phyloP scores from a whole-genome alignment of 2,113 vertebrate genomes.

The Urocitellus parryii region DNA sequence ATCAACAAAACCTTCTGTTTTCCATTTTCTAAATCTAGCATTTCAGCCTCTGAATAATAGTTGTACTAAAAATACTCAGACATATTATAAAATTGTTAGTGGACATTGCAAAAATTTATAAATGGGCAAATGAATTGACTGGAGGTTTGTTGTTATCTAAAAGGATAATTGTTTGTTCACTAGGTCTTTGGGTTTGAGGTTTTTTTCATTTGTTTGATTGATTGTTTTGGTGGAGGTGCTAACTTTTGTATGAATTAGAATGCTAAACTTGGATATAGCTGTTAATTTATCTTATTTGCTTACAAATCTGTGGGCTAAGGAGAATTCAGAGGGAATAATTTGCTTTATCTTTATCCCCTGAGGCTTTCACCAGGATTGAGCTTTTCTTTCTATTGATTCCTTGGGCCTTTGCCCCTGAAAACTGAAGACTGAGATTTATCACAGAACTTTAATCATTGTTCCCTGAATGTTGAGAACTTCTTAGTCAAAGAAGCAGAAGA shows the following conservation, averaged over 20 bases:
- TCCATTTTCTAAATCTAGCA: conserved; percentile 77
- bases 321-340: conserved; percentile 54
- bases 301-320: conserved; percentile 42
- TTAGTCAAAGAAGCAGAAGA: not conserved
- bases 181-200: not conserved
- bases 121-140: conserved; percentile 57
- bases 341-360: not conserved
- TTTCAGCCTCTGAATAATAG: conserved; percentile 82
- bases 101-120: conserved; percentile 53
- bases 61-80: conserved; percentile 78
- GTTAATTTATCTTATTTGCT: conserved; percentile 59
- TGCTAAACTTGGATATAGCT: conserved; percentile 24
- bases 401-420: not conserved
- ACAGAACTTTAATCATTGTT: not conserved
- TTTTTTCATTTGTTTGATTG: not conserved
- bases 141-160: not conserved
- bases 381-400: conserved; percentile 9
- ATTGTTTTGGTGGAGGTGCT: not conserved
- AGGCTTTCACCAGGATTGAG: not conserved
- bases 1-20: conserved; percentile 80
- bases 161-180: conserved; percentile 11
- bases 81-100: conserved; percentile 64
- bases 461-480: not conserved
- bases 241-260: not conserved
- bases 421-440: not conserved